Evolutionary conservation across 1,140 invertebrate species (phyloP).

Genomic region (Glossosoma conforme): DNA sequence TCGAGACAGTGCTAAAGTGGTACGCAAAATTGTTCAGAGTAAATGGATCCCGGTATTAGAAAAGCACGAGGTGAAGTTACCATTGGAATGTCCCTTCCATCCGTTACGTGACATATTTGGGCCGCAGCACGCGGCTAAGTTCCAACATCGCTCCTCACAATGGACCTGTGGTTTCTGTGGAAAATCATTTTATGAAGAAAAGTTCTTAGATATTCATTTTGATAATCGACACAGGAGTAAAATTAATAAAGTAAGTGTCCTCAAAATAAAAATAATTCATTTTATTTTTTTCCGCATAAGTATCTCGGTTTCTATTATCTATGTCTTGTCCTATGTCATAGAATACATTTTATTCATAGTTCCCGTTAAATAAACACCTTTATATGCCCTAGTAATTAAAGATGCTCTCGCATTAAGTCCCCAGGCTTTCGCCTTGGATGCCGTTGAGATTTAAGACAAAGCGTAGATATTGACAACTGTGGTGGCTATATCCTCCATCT

Average conservation of each 20-base stretch:
- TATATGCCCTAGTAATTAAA: too few relatives aligned
- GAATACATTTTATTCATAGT: too few relatives aligned
- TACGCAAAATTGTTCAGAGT: slow-evolving; percentile 82
- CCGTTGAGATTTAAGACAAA: too few relatives aligned
- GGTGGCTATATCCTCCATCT: too few relatives aligned
- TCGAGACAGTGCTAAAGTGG: slow-evolving; percentile 81
- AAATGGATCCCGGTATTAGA: slow-evolving; percentile 86
- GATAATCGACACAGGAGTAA: slow-evolving; percentile 81
- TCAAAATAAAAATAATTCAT: slow-evolving; percentile 3
- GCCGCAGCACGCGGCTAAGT: slow-evolving; percentile 75
- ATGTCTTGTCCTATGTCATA: neutral
- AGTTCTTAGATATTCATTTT: slow-evolving; percentile 84
- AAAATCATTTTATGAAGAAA: slow-evolving; percentile 86
- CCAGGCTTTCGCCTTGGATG: too few relatives aligned
- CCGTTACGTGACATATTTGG: slow-evolving; percentile 80
- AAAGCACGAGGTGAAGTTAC: slow-evolving; percentile 73
- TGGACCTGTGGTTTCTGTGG: slow-evolving; percentile 91
- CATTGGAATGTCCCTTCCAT: slow-evolving; percentile 86
- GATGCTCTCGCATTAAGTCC: too few relatives aligned
- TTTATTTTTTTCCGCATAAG: slow-evolving; percentile 4
- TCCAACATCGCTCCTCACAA: slow-evolving; percentile 74
- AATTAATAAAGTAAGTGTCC: slow-evolving; percentile 68
- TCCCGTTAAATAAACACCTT: too few relatives aligned
- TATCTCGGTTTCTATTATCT: slow-evolving; percentile 4
- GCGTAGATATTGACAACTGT: too few relatives aligned